phyloP scores from a whole-genome alignment of 2,888 invertebrate species.

The Villa cingulata region DNA sequence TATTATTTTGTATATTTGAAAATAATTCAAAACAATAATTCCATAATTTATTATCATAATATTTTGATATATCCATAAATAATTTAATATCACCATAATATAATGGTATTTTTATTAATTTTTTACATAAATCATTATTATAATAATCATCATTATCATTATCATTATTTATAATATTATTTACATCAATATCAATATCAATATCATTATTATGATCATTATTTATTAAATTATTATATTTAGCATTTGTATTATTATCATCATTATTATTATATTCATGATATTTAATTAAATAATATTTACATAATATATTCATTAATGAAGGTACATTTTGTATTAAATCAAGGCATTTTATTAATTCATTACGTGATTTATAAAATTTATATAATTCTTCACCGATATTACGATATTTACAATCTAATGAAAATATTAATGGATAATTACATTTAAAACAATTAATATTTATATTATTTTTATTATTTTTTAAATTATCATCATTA shows the following conservation, averaged over 20 bases:
- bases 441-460: conserved; percentile 30
- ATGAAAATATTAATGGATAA: conserved; percentile 32
- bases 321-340: conserved; percentile 31
- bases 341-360: conserved; percentile 32
- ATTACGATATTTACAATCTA: conserved; percentile 29
- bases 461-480: conserved; percentile 19
- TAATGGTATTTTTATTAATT: conserved; percentile 21
- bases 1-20: no score
- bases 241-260: conserved; percentile 26
- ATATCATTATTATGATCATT: no score
- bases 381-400: conserved; percentile 30
- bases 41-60: conserved; percentile 26
- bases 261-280: conserved; percentile 22
- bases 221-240: no score
- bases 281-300: conserved; percentile 32
- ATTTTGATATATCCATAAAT: conserved; percentile 27
- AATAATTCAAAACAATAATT: conserved; percentile 33
- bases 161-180: no score
- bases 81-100: conserved; percentile 30
- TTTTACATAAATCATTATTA: no score
- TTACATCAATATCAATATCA: no score
- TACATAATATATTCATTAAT: conserved; percentile 30
- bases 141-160: no score
- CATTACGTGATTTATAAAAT: conserved; percentile 35
- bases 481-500: no score